phyloP scores from a whole-genome alignment of 2,797 vertebrate genomes.

The Naso thynnoides region DNA sequence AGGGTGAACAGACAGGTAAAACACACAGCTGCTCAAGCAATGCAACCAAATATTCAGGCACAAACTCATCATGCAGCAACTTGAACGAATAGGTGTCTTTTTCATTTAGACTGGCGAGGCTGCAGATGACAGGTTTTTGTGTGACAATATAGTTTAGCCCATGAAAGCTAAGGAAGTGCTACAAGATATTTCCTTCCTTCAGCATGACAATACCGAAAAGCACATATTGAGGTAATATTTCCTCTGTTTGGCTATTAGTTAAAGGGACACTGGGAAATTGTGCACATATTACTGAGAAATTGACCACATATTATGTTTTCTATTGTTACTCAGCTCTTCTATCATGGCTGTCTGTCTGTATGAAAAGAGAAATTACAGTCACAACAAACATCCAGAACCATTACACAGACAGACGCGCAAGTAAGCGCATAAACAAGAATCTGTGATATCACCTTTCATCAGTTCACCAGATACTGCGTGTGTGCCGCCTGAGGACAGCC shows the following conservation, averaged over 20 bases:
- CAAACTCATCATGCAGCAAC: not conserved
- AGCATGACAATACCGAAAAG: constrained; percentile 9
- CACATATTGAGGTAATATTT: constrained; percentile 24
- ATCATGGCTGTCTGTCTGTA: not conserved
- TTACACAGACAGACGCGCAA: constrained; percentile 15
- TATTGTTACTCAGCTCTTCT: not conserved
- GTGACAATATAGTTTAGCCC: constrained; percentile 32
- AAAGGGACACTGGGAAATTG: constrained; percentile 12
- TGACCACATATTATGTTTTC: too few species aligned
- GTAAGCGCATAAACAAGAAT: constrained; percentile 34
- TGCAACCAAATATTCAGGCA: constrained; percentile 1
- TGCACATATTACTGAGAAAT: too few species aligned
- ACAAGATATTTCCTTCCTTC: constrained; percentile 49
- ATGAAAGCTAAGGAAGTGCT: constrained; percentile 35
- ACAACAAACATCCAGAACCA: not conserved
- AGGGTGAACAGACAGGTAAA: constrained; percentile 14
- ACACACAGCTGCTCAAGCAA: constrained; percentile 3
- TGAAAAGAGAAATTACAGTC: not conserved
- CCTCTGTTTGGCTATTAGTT: constrained; percentile 13
- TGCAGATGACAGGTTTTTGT: constrained; percentile 30
- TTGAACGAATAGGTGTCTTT: constrained; percentile 15
- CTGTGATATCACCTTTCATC: constrained; percentile 53
- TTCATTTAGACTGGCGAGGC: constrained; percentile 25
- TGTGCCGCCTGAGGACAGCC: constrained; percentile 47
- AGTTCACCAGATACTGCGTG: constrained; percentile 49